A percentile compares a stretch with the other conserved stretches of the same genome.
phyloP scores from a whole-genome alignment of 2,888 invertebrate genomes.

The Priocnemis perturbator region DNA sequence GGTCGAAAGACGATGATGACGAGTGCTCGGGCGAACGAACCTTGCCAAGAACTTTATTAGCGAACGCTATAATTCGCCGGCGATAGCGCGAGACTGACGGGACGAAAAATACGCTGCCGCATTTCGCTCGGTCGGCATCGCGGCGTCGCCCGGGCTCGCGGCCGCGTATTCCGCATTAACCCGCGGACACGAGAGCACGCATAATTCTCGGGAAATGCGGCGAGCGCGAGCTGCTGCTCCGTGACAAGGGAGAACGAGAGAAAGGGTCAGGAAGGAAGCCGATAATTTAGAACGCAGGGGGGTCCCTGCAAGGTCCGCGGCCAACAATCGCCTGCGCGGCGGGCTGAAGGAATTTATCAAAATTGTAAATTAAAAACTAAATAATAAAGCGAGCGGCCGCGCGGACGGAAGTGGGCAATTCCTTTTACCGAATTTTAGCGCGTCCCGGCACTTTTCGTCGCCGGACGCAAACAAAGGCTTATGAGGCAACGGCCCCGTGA shows the following conservation, averaged over 20 bases:
- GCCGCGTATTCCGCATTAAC: conserved; percentile 48
- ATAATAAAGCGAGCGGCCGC: neutral
- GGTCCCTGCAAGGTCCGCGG: conserved; percentile 41
- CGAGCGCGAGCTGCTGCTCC: conserved; percentile 40
- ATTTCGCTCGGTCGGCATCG: conserved; percentile 54
- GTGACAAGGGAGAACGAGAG: neutral
- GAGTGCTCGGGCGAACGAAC: too few species aligned
- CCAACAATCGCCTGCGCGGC: conserved; percentile 17
- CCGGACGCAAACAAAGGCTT: too few species aligned
- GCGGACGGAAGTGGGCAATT: too few species aligned
- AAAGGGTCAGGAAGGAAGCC: conserved; percentile 57
- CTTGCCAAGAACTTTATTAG: conserved; percentile 44
- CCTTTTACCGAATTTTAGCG: too few species aligned
- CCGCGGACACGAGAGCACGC: conserved; percentile 50
- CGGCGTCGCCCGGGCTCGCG: too few species aligned
- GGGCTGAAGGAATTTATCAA: conserved; percentile 2
- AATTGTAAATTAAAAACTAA: conserved; percentile 5
- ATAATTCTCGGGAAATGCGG: conserved; percentile 57
- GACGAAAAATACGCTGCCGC: conserved; percentile 55
- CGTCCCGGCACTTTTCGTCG: too few species aligned
- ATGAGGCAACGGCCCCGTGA: too few species aligned
- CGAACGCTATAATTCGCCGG: conserved; percentile 51
- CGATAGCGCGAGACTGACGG: conserved; percentile 51
- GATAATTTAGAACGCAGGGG: conserved; percentile 52
- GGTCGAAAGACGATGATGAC: too few species aligned